These are phyloP conservation scores for Nesidiocoris tenuis DNA, from an alignment of 2,888 invertebrate species.

Conservation along the genomic window DNA sequence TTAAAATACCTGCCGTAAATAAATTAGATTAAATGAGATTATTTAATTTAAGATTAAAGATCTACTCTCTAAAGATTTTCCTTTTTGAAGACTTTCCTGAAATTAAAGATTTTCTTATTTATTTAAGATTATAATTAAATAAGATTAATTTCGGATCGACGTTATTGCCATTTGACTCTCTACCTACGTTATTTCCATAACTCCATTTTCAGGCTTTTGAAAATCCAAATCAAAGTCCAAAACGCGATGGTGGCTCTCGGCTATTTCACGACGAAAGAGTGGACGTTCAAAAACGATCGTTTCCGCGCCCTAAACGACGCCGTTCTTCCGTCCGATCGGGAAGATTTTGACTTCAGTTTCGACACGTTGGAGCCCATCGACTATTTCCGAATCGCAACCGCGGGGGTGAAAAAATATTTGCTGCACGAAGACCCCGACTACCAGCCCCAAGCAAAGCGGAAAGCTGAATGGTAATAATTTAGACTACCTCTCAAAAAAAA, in stretches of 20 bases:
- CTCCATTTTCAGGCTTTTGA: conserved; percentile 71
- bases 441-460: conserved; percentile 59
- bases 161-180: too few species aligned
- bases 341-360: conserved; percentile 63
- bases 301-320: conserved; percentile 59
- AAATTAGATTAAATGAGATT: too few species aligned
- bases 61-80: too few species aligned
- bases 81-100: too few species aligned
- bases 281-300: conserved; percentile 72
- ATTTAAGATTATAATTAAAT: too few species aligned
- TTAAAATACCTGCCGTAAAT: too few species aligned
- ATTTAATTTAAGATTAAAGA: too few species aligned
- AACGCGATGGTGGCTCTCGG: conserved; percentile 69
- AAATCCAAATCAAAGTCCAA: conserved; percentile 78
- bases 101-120: too few species aligned
- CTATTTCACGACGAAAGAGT: conserved; percentile 74
- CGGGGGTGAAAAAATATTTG: conserved; percentile 66
- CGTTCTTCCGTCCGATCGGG: conserved; percentile 58
- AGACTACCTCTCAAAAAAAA: too few species aligned
- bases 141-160: too few species aligned
- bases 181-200: too few species aligned
- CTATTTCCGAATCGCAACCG: conserved; percentile 56
- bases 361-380: conserved; percentile 56
- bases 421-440: conserved; percentile 66
- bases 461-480: conserved; percentile 61